Evolutionary conservation across 2,888 invertebrate genomes (phyloP).

Genomic region (Rhingia campestris): DNA sequence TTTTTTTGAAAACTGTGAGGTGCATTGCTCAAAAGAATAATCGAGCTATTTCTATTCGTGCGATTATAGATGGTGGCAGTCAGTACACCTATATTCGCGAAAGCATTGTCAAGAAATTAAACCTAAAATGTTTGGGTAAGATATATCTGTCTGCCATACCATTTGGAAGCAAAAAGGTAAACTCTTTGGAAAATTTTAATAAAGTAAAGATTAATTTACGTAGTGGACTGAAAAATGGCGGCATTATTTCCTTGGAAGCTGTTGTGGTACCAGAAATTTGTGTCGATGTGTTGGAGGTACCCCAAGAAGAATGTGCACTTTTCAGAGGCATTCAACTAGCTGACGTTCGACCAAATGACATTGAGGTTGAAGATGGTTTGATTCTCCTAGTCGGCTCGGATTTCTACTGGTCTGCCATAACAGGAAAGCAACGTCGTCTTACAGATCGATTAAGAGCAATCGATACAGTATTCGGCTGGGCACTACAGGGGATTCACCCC

Average conservation of each 20-base stretch:
- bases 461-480: constrained; percentile 19
- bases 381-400: neutral
- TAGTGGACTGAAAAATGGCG: neutral
- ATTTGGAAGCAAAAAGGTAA: constrained; percentile 1
- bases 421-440: constrained; percentile 15
- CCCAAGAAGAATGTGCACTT: neutral
- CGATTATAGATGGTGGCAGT: constrained; percentile 21
- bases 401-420: constrained; percentile 10
- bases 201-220: constrained; percentile 3
- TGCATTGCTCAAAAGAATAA: neutral
- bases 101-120: constrained; percentile 4
- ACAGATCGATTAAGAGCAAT: constrained; percentile 1
- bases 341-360: neutral
- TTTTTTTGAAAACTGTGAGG: constrained; percentile 15
- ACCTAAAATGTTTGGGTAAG: neutral
- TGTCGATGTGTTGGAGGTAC: constrained; percentile 9
- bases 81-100: constrained; percentile 3
- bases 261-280: constrained; percentile 29
- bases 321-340: constrained; percentile 1
- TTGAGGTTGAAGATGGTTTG: neutral
- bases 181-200: neutral
- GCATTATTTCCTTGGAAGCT: constrained; percentile 2
- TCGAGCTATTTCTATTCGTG: too few species aligned
- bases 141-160: neutral
- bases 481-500: constrained; percentile 1